These are phyloP conservation scores for Arrhamphus sclerolepis DNA, from an alignment of 2,797 vertebrate species.

Conservation along the genomic window DNA sequence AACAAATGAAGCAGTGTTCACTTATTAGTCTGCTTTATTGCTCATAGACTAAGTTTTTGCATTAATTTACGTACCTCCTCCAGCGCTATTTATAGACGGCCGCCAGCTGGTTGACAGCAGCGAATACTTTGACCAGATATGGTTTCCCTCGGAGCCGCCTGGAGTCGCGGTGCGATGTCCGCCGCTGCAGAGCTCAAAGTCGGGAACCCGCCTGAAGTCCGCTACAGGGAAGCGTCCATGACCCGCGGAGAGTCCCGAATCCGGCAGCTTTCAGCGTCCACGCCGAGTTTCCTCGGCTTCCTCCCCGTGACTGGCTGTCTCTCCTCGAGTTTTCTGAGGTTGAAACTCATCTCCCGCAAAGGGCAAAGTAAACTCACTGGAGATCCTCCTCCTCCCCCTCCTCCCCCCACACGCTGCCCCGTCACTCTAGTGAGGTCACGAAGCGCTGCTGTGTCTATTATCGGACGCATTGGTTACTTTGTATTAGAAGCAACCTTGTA, in stretches of 20 bases:
- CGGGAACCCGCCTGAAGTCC: conserved; percentile 13
- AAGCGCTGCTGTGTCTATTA: conserved; percentile 10
- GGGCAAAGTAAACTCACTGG: conserved; percentile 67
- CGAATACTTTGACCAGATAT: conserved; percentile 94
- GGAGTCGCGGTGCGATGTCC: conserved; percentile 23
- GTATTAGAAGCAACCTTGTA: too few relatives aligned
- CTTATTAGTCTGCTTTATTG: conserved; percentile 28
- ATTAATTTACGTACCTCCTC: conserved; percentile 80
- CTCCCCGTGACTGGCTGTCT: conserved; percentile 12
- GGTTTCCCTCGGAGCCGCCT: conserved; percentile 80
- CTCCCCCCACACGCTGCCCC: conserved; percentile 49
- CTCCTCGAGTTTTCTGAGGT: conserved; percentile 20
- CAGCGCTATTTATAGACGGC: conserved; percentile 87
- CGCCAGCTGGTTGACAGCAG: conserved; percentile 83
- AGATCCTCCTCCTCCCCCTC: conserved; percentile 44
- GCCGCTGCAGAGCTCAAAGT: conserved; percentile 35
- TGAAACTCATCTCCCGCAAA: conserved; percentile 69
- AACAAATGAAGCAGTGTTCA: not conserved
- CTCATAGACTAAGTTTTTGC: conserved; percentile 32
- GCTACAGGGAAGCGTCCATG: conserved; percentile 41
- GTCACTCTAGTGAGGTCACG: conserved; percentile 77
- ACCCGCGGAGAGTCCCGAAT: conserved; percentile 25
- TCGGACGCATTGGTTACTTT: conserved; percentile 16
- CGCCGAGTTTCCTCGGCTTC: conserved; percentile 13
- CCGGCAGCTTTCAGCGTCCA: conserved; percentile 23